Percentiles rank a stretch among this genome's conserved stretches.
Evolutionary conservation across 1,140 invertebrate species (phyloP).

Genomic region (Globodera rostochiensis): DNA sequence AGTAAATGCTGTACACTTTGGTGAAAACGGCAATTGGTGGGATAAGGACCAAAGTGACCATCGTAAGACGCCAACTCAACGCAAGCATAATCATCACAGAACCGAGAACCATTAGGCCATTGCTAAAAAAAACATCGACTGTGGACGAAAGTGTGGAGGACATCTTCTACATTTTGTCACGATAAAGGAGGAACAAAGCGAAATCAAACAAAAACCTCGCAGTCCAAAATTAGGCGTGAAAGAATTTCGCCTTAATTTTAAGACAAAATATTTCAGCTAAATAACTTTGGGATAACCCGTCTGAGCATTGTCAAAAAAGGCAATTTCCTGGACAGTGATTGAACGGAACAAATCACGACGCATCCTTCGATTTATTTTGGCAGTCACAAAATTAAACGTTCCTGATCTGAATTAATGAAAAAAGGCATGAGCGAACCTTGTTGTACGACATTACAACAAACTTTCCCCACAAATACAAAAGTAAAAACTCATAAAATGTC

Average conservation of each 20-base stretch:
- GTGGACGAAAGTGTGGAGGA: slow-evolving; percentile 60
- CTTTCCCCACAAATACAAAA: too few relatives aligned
- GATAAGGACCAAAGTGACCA: slow-evolving; percentile 65
- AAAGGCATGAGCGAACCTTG: background rate
- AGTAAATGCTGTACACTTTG: slow-evolving; percentile 66
- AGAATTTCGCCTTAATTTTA: slow-evolving; percentile 22
- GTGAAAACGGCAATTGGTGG: slow-evolving; percentile 57
- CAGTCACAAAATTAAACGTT: slow-evolving; percentile 48
- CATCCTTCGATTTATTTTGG: slow-evolving; percentile 44
- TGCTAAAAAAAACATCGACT: slow-evolving; percentile 63
- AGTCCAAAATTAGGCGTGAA: slow-evolving; percentile 42
- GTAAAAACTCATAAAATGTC: too few relatives aligned
- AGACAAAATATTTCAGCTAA: background rate
- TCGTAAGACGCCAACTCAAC: slow-evolving; percentile 66
- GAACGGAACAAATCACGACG: slow-evolving; percentile 48
- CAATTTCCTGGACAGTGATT: slow-evolving; percentile 49
- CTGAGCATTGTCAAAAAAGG: slow-evolving; percentile 49
- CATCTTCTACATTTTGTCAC: slow-evolving; percentile 54
- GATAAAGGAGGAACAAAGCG: slow-evolving; percentile 11
- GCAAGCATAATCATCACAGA: slow-evolving; percentile 66
- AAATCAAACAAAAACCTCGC: slow-evolving; percentile 21
- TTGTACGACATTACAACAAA: background rate
- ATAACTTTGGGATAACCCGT: slow-evolving; percentile 19
- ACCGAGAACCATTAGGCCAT: slow-evolving; percentile 60
- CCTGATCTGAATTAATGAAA: slow-evolving; percentile 37